Base-by-base conservation (phyloP, 2,888 invertebrate species). In the Volucella zonaria region DNA sequence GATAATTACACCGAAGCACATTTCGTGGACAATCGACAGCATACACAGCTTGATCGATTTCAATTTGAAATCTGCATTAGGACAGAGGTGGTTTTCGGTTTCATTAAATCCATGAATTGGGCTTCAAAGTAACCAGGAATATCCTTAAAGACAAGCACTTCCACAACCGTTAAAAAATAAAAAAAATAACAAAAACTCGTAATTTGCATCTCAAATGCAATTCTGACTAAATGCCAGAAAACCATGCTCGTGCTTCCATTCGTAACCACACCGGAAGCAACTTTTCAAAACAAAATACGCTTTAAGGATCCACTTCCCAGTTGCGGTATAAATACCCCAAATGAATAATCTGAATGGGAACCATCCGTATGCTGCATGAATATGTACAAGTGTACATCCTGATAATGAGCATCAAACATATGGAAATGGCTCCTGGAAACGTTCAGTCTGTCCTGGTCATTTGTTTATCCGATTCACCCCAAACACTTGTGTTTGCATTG, bases 401-500 rank as follows among this genome's bases (percentile, higher is more conserved):
- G 52, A 40, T 64, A 66, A 75, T 43, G 31, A 66, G 51, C 58
- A 42, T 43, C 1, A 58, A 58, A 51, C 51, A 45, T 51, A 67
- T 58, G 66, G 6, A 14, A 49, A 31, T 14, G 43, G 2, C 11
- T 58, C 40, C 47, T 8, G 56, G 74, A 10, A 31, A 10, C 52
- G 31, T 15, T 11, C 47, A 31, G 47, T 62, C 51, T 11, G 10
- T 10, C 38, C 38, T 18, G 9, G 43, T 42, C 40, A 42, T 49
- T 70, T 58, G 12, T 70, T 77, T 47, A 51, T 15, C 45, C 52
- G 23, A 49, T 42, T 42, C 54, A 14, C 12, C 51, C 54, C 42
- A 49, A 14, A 42, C 23, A 40, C 49, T 77, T 43, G 62, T 47
- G 59, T 68, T 68, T 67, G 59, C 15, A 38, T 38, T 80, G 68